phyloP scores from a whole-genome alignment of 2,797 vertebrate genomes.

The Phoebastria nigripes region DNA sequence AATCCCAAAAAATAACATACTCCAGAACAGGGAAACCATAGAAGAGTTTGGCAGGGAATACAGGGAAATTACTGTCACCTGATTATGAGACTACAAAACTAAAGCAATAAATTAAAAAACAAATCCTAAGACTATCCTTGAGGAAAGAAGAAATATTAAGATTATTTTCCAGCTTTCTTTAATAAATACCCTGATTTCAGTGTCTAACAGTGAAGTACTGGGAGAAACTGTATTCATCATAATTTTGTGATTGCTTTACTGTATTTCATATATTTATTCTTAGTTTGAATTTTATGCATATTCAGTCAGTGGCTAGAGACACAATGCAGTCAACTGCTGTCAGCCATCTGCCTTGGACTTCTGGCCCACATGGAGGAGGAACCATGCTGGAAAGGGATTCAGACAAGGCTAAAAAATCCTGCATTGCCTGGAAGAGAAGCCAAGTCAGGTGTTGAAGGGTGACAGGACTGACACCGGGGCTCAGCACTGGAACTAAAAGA shows the following conservation, averaged over 20 bases:
- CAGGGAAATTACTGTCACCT: background rate
- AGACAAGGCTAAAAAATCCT: background rate
- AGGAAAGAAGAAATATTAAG: background rate
- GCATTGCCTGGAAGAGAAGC: background rate
- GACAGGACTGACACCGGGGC: background rate
- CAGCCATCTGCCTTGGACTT: background rate
- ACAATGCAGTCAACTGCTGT: background rate
- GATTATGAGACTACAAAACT: background rate
- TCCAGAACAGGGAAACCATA: background rate
- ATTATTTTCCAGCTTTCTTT: background rate
- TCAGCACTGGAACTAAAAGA: background rate
- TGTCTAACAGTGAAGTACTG: background rate
- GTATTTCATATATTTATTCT: background rate
- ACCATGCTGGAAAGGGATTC: background rate
- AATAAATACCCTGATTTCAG: background rate
- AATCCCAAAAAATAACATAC: background rate
- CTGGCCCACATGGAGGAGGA: background rate
- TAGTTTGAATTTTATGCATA: background rate
- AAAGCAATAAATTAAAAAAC: background rate
- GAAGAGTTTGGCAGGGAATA: background rate
- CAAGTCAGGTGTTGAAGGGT: background rate
- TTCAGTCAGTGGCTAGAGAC: background rate
- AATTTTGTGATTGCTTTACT: background rate
- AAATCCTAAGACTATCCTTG: background rate
- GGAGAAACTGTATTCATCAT: background rate